A percentile compares a stretch with the other conserved stretches of the same genome.
Conservation (phyloP, 2,888 invertebrate genomes). For the Pherbina coryleti region DNA sequence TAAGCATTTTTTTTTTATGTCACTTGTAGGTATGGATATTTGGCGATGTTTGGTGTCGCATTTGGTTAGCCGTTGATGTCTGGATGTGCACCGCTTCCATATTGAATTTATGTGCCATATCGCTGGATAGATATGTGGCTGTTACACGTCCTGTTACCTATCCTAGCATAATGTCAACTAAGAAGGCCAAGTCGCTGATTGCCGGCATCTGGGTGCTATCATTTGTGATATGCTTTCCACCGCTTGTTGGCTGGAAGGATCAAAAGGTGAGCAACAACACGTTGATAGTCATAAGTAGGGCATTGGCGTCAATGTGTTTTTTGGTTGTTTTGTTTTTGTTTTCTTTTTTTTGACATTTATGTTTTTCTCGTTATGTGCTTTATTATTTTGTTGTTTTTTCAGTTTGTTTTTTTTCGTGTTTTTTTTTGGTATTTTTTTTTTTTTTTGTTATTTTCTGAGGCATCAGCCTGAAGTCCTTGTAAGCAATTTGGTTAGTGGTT, state of each 20-base stretch:
- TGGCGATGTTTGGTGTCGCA: conserved; percentile 94
- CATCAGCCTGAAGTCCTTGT: no score
- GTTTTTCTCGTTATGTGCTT: background rate
- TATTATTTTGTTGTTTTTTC: background rate
- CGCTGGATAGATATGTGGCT: conserved; percentile 94
- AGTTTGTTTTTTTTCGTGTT: no score
- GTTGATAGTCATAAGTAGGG: background rate
- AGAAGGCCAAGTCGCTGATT: conserved; percentile 87
- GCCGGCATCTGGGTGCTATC: conserved; percentile 95
- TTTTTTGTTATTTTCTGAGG: background rate
- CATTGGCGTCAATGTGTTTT: background rate
- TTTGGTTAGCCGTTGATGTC: conserved; percentile 97
- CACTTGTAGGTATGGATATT: conserved; percentile 90
- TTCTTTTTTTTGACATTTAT: background rate
- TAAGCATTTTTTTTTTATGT: background rate
- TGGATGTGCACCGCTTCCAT: conserved; percentile 99
- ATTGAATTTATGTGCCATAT: conserved; percentile 95
- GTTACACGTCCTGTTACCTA: conserved; percentile 97
- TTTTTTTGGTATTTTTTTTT: no score
- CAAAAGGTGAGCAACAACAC: conserved; percentile 73
- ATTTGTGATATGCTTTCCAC: conserved; percentile 96
- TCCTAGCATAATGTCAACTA: conserved; percentile 90
- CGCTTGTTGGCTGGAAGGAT: conserved; percentile 94
- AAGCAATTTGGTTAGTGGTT: background rate
- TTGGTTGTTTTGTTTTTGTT: no score